Percentiles rank a stretch among this genome's conserved stretches.
These are phyloP conservation scores for Eulemur macaco DNA, from an alignment of 2,113 vertebrate species.

Conservation along the genomic window DNA sequence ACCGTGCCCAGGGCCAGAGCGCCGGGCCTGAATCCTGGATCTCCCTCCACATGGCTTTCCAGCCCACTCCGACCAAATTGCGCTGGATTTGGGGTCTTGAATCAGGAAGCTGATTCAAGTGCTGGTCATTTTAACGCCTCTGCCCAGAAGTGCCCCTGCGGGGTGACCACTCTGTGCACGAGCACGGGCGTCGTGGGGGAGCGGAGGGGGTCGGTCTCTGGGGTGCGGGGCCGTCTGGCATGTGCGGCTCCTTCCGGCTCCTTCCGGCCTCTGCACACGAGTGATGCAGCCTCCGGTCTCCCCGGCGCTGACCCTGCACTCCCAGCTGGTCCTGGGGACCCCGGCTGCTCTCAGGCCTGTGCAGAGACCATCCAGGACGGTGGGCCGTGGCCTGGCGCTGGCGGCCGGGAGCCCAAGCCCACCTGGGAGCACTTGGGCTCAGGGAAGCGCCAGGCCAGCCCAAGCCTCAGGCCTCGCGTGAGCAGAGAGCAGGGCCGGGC, in stretches of 20 bases:
- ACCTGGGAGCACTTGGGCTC: not conserved
- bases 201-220: not conserved
- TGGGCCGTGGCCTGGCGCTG: not conserved
- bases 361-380: not conserved
- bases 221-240: slow-evolving; percentile 8
- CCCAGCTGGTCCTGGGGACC: not conserved
- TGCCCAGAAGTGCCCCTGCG: not conserved
- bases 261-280: not conserved
- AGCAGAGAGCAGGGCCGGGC: not conserved
- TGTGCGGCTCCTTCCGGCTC: not conserved
- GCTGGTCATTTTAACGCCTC: not conserved
- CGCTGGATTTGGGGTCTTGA: slow-evolving; percentile 83
- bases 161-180: not conserved
- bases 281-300: not conserved
- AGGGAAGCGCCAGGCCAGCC: not conserved
- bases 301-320: not conserved
- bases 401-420: not conserved
- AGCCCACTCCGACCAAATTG: slow-evolving; percentile 62
- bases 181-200: not conserved
- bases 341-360: not conserved
- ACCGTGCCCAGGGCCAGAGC: not conserved
- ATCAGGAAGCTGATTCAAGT: slow-evolving; percentile 85
- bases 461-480: not conserved
- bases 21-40: slow-evolving; percentile 82
- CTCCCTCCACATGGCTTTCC: slow-evolving; percentile 81